These are phyloP conservation scores for Whitmania pigra DNA, from an alignment of 1,140 invertebrate genomes.

Conservation along the genomic window DNA sequence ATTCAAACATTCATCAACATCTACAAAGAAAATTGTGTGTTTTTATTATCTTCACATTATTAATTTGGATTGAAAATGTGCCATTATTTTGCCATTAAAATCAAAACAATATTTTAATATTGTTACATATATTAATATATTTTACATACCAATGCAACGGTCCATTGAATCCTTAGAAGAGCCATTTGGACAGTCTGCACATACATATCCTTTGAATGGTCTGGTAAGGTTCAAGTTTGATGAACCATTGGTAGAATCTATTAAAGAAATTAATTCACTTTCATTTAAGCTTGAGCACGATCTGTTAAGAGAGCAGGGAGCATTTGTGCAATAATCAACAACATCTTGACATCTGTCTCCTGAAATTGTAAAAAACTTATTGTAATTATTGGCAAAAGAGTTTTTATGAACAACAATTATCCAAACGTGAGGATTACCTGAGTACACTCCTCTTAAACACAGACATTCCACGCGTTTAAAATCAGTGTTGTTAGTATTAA, in stretches of 20 bases:
- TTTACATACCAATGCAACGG: not conserved
- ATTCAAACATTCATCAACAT: too few relatives aligned
- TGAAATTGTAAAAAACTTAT: not conserved
- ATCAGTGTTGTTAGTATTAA: constrained; percentile 1
- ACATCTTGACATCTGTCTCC: not conserved
- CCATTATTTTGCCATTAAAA: too few relatives aligned
- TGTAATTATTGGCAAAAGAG: not conserved
- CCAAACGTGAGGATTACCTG: not conserved
- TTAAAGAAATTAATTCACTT: too few relatives aligned
- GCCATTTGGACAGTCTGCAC: not conserved
- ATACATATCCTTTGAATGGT: not conserved
- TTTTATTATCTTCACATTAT: too few relatives aligned
- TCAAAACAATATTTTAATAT: too few relatives aligned
- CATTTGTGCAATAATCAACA: not conserved
- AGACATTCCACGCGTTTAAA: constrained; percentile 3
- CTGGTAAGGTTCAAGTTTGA: too few relatives aligned
- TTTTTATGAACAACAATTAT: not conserved
- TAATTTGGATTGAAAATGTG: too few relatives aligned
- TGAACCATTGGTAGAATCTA: too few relatives aligned
- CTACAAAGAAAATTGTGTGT: too few relatives aligned
- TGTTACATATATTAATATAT: too few relatives aligned
- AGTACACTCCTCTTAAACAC: not conserved
- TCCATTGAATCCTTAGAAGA: not conserved
- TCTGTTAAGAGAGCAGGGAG: too few relatives aligned
- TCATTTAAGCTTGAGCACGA: too few relatives aligned